Percentiles rank a stretch among this genome's conserved stretches.
phyloP scores from a whole-genome alignment of 2,888 invertebrate species.

The Pandemis corylana region DNA sequence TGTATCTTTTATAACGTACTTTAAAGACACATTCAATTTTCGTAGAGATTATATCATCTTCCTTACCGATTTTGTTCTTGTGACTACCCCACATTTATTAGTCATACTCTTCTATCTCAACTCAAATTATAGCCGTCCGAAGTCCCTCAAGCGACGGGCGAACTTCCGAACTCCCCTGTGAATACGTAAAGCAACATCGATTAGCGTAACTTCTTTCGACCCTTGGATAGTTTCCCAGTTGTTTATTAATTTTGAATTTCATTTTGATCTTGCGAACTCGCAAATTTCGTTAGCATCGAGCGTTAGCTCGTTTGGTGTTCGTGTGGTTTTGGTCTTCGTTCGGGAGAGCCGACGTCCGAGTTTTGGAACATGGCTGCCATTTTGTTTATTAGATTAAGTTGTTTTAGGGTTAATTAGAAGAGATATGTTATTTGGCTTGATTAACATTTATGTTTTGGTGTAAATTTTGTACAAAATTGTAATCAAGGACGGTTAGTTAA shows the following conservation, averaged over 20 bases:
- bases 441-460: no score
- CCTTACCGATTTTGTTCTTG: no score
- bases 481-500: no score
- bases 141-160: neutral
- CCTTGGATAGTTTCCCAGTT: constrained; percentile 36
- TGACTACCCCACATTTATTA: no score
- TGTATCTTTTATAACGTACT: no score
- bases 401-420: no score
- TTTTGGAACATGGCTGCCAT: neutral
- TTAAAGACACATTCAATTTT: no score
- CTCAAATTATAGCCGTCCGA: neutral
- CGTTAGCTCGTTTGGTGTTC: constrained; percentile 13
- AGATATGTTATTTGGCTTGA: no score
- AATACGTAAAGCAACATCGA: constrained; percentile 37
- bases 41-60: no score
- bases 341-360: neutral
- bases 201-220: constrained; percentile 39
- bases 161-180: constrained; percentile 24
- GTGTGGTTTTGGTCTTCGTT: constrained; percentile 13
- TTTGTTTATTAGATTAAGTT: constrained; percentile 2
- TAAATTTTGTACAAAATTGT: no score
- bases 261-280: constrained; percentile 39
- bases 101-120: no score
- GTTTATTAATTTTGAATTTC: constrained; percentile 41
- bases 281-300: constrained; percentile 23